These are phyloP conservation scores for Passerculus sandwichensis DNA, from an alignment of 2,797 vertebrate species.

Conservation along the genomic window DNA sequence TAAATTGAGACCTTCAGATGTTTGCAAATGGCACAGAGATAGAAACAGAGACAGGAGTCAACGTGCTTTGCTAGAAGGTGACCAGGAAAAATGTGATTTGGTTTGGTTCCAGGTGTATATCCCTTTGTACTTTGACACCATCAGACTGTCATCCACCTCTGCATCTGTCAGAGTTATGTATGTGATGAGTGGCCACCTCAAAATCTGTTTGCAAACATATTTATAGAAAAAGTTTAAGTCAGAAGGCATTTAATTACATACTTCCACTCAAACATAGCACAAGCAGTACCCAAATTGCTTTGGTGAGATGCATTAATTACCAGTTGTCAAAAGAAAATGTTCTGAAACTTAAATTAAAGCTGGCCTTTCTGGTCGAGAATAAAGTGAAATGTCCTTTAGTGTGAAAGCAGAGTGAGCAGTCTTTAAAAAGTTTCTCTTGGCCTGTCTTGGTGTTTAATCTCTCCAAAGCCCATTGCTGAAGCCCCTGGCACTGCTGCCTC, in stretches of 20 bases:
- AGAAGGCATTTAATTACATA: background rate
- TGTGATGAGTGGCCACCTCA: background rate
- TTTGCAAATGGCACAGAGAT: background rate
- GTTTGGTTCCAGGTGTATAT: background rate
- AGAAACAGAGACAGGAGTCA: slow-evolving; percentile 7
- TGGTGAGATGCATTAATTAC: slow-evolving; percentile 12
- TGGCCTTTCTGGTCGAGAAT: background rate
- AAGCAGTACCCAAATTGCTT: background rate
- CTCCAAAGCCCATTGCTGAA: background rate
- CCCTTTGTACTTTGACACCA: background rate
- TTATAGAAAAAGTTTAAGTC: background rate
- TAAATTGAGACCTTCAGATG: background rate
- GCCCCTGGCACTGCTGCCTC: background rate
- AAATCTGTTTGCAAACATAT: background rate
- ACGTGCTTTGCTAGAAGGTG: background rate
- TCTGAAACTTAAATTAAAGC: slow-evolving; percentile 23
- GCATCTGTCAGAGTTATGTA: background rate
- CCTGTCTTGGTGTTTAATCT: background rate
- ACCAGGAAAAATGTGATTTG: background rate
- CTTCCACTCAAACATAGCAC: background rate
- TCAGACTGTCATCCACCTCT: background rate
- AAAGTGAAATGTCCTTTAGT: background rate
- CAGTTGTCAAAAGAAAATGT: slow-evolving; percentile 31
- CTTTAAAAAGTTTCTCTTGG: background rate
- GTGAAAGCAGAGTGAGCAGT: background rate